Evolutionary conservation across 2,113 vertebrate species (phyloP), one percentile per base, ranked within the genome.

Genomic region (Myrmophylax atrothorax): DNA sequence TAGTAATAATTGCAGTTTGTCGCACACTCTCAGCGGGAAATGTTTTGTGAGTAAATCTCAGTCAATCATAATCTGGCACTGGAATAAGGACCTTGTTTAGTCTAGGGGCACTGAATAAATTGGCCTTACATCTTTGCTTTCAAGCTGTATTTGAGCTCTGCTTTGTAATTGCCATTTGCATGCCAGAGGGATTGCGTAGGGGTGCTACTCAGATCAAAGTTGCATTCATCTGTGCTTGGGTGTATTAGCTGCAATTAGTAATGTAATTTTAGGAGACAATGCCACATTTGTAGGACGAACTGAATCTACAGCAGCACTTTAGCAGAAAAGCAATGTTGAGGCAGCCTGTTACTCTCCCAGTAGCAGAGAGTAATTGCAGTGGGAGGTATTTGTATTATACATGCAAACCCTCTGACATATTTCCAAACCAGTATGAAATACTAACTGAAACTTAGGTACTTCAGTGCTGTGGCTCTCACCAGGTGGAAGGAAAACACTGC

Each of bases 191-290:
- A 95, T 96, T 94, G 90, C 75, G 60, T 93, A 95, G 84, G 84
- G 38, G 84, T 90, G 90, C 88, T 97, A 87, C 80, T 63, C 86
- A 92, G 79, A 90, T 94, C 90, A 95, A 93, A 96, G 95, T 80
- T 79, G 55, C 84, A 85, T 94, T 96, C 91, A 75, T 94, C 79
- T 66, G 35, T 64, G 47, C 74, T 96, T 91, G 81, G 53, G 75
- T 88, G 84, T 81, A 96, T 93, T 93, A 95, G 74, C 82, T 93
- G 93, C 89, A 96, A 96, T 94, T 96, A 93, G 89, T 76, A 93
- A 78, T 89, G 92, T 91, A 94, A 93, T 96, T 94, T 92, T 90
- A 95, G 95, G 83, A 95, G 80, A 95, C 96, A 96, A 92, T 92
- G 86, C 76, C 76, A 78, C 92, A 55, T 94, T 93, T 96, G 73